A percentile compares a stretch with the other conserved stretches of the same genome.
Evolutionary conservation across 2,797 vertebrate genomes (phyloP).

Genomic region (Pseudochromis fuscus): DNA sequence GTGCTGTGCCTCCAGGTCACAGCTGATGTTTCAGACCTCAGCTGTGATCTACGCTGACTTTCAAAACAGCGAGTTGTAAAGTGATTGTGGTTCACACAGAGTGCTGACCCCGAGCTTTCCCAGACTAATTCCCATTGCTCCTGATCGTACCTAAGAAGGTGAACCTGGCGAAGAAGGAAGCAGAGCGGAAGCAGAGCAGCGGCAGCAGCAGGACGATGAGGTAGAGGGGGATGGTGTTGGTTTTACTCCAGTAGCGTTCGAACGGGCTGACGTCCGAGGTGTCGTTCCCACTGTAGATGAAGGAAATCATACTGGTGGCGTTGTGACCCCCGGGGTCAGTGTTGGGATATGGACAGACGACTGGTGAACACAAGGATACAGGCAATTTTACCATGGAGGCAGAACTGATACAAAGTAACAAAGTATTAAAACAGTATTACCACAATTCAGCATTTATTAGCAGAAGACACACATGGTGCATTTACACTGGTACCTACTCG

Average conservation of each 20-base stretch:
- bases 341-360: constrained; percentile 89
- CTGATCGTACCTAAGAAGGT: constrained; percentile 91
- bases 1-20: too few species aligned
- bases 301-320: constrained; percentile 7
- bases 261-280: constrained; percentile 65
- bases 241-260: constrained; percentile 91
- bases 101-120: neutral
- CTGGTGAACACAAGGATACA: constrained; percentile 74
- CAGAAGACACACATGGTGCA: too few species aligned
- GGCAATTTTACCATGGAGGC: too few species aligned
- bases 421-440: too few species aligned
- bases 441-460: too few species aligned
- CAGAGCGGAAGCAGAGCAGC: constrained; percentile 94
- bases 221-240: constrained; percentile 92
- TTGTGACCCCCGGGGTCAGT: constrained; percentile 52
- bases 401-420: too few species aligned
- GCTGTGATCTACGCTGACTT: too few species aligned
- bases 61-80: neutral
- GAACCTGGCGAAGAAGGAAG: constrained; percentile 97
- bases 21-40: too few species aligned
- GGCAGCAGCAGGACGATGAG: constrained; percentile 91
- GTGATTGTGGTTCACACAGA: neutral
- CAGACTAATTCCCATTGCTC: neutral
- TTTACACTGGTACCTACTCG: too few species aligned
- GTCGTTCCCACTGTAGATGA: constrained; percentile 61